Conservation (phyloP, 2,888 invertebrate genomes). For the Pachydiplax longipennis region DNA sequence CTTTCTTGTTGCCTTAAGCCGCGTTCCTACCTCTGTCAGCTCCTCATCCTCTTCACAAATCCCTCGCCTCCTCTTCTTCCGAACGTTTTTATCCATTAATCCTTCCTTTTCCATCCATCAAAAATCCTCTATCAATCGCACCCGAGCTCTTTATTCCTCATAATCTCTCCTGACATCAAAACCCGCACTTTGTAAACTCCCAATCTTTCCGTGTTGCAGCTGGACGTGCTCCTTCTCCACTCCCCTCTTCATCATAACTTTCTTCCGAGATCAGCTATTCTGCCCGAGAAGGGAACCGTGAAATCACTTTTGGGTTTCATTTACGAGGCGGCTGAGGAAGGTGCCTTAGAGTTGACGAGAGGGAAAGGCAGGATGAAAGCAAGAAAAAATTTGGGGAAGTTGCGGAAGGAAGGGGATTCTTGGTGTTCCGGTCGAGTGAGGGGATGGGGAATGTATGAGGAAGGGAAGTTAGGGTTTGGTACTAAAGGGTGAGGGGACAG, state of each 20-base stretch:
- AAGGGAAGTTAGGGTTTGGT: not conserved
- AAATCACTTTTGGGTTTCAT: constrained; percentile 42
- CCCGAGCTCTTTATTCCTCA: not conserved
- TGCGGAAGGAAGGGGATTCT: not conserved
- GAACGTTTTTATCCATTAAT: not conserved
- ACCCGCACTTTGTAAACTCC: not conserved
- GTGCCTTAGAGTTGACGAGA: not conserved
- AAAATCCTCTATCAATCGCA: not conserved
- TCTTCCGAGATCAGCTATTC: constrained; percentile 27
- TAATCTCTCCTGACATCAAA: not conserved
- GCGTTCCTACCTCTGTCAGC: not conserved
- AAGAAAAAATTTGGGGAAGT: not conserved
- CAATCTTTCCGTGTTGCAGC: not conserved
- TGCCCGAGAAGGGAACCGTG: constrained; percentile 31
- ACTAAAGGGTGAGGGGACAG: too few species aligned
- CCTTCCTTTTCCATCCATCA: not conserved
- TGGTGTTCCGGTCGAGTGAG: not conserved
- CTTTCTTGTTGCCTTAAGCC: not conserved
- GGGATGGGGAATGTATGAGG: not conserved
- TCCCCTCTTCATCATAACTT: constrained; percentile 10
- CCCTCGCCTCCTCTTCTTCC: not conserved
- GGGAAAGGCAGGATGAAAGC: not conserved
- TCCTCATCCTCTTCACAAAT: not conserved
- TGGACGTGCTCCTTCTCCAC: not conserved
- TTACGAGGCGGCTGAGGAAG: not conserved